Evolutionary conservation across 2,797 vertebrate genomes (phyloP).

Genomic region (Phataginus tricuspis): DNA sequence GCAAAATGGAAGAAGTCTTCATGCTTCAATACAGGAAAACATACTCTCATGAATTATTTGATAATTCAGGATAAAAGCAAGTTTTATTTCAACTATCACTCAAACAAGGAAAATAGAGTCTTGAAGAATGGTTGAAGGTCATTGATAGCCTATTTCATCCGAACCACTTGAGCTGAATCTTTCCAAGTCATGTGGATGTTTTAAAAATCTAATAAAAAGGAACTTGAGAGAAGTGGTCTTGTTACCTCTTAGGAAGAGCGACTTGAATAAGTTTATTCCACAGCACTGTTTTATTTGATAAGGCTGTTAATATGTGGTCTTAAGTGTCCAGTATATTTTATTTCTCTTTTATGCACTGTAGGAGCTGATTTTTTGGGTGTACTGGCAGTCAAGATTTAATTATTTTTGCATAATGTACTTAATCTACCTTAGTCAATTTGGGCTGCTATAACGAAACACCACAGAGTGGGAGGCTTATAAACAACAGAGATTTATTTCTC

Average conservation of each 20-base stretch:
- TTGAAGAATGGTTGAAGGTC: slow-evolving; percentile 12
- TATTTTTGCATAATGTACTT: background rate
- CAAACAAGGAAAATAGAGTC: slow-evolving; percentile 25
- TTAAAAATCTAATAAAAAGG: slow-evolving; percentile 42
- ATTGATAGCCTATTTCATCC: background rate
- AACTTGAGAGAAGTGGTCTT: slow-evolving; percentile 55
- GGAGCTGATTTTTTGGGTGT: background rate
- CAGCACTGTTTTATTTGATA: background rate
- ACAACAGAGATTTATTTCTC: background rate
- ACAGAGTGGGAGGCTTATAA: background rate
- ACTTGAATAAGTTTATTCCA: slow-evolving; percentile 26
- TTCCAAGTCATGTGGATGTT: background rate
- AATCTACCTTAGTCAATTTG: background rate
- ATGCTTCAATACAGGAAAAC: background rate
- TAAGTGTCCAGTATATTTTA: slow-evolving; percentile 17
- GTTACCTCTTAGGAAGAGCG: background rate
- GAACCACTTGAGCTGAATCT: slow-evolving; percentile 8
- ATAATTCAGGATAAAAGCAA: slow-evolving; percentile 21
- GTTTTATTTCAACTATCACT: slow-evolving; percentile 23
- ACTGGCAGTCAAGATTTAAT: background rate
- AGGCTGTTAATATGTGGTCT: background rate
- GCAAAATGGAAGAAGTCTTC: background rate
- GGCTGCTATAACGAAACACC: background rate
- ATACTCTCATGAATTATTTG: background rate
- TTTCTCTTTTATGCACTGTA: background rate